Evolutionary conservation across 2,888 invertebrate species (phyloP).

Genomic region (Dolichomitus sp.): DNA sequence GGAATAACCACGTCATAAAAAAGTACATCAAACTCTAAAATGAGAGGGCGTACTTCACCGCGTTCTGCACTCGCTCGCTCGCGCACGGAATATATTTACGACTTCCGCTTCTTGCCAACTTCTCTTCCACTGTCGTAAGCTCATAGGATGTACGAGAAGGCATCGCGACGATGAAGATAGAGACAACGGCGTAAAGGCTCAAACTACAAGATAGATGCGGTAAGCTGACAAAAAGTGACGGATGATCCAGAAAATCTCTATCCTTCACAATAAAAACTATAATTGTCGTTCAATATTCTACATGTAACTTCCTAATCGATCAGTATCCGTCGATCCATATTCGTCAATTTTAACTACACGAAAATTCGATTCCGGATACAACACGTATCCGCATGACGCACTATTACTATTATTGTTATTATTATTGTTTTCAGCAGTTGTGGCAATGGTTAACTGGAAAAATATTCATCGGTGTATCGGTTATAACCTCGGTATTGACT

Average conservation of each 20-base stretch:
- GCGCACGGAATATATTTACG: conserved; percentile 47
- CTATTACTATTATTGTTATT: not conserved
- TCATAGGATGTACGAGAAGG: not conserved
- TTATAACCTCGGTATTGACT: conserved; percentile 44
- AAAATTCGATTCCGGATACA: conserved; percentile 1
- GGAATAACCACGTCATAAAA: conserved; percentile 57
- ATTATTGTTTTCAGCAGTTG: not conserved
- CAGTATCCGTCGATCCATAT: conserved; percentile 7
- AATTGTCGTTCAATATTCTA: not conserved
- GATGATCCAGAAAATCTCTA: not conserved
- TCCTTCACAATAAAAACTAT: not conserved
- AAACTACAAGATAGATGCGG: conserved; percentile 26
- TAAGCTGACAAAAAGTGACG: conserved; percentile 1
- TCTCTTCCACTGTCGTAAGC: not conserved
- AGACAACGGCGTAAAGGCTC: conserved; percentile 3
- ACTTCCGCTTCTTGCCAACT: conserved; percentile 56
- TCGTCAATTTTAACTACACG: not conserved
- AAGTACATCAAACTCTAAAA: conserved; percentile 59
- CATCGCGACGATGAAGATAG: conserved; percentile 31
- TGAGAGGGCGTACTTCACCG: conserved; percentile 40
- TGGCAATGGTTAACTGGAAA: not conserved
- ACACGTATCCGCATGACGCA: not conserved
- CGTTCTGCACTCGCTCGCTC: conserved; percentile 18
- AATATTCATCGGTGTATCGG: conserved; percentile 24
- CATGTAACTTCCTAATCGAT: not conserved